Evolutionary conservation across 2,797 vertebrate genomes (phyloP), one percentile per base, ranked within the genome.

Genomic region (Glyptemys insculpta): DNA sequence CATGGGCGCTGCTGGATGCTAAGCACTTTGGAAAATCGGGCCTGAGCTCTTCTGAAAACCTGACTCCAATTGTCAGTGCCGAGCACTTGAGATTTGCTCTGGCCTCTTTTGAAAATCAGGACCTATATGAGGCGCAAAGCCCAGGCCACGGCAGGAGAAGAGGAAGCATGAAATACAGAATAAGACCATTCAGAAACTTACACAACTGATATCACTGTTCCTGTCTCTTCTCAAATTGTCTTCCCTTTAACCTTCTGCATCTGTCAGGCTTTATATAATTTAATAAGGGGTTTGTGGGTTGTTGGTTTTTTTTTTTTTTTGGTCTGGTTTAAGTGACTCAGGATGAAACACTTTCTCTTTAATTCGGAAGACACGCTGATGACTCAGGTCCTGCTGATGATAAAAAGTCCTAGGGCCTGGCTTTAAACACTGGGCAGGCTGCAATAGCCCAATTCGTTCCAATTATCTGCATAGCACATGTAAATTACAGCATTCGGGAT

Each of bases 381-480:
- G 59, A 44, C 1, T 0, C 0, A 1, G 87, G 1, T 59, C 65
- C 89, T 52, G 72, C 79, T 86, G 88, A 79, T 81, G 31, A 82
- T 92, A 87, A 14, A 72, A 4, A 41, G 34, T 0, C 0, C 72
- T 44, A 1, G 2, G 25, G 85, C 83, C 76, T 12, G 53, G 3
- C n/a, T 50, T 0, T 0, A 83, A 57, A 72, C 47, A 47, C 0
- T 0, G 81, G 74, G 12, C 12, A 9, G 54, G 29, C 18, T 11
- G 1, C 12, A 12, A 57, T 1, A 5, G 7, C 0, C 50, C 12
- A 2, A 23, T 50, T 34, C 2, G 19, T 57, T 81, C 3, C 68
- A 68, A 16, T 31, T 62, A 79, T 49, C 5, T 2, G 1, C 11
- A 74, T 3, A 72, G 85, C 79, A 80, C 88, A 72, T 27, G 25